phyloP scores from a whole-genome alignment of 2,113 vertebrate species.

The Noturus placidus region DNA sequence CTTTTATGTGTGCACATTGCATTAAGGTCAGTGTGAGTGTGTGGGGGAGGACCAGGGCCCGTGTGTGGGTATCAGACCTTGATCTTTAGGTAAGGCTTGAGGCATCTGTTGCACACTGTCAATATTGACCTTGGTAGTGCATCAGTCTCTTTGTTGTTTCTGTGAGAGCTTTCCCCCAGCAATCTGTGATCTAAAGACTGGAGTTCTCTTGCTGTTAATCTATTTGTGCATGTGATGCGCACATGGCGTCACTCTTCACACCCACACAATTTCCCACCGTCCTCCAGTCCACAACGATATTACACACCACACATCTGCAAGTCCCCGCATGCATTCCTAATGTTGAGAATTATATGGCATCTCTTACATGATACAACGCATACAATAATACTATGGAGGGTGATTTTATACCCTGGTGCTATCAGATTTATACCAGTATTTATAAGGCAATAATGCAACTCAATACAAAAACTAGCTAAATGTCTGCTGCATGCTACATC shows the following conservation, averaged over 20 bases:
- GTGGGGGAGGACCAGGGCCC: neutral
- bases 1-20: slow-evolving; percentile 17
- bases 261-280: slow-evolving; percentile 12
- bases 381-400: neutral
- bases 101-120: slow-evolving; percentile 46
- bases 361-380: neutral
- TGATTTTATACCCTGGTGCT: neutral
- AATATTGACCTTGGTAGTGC: slow-evolving; percentile 21
- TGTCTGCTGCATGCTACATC: neutral
- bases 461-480: neutral
- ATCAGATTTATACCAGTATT: neutral
- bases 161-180: neutral
- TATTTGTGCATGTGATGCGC: slow-evolving; percentile 35
- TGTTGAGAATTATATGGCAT: neutral
- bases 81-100: slow-evolving; percentile 23
- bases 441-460: neutral
- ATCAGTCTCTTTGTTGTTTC: slow-evolving; percentile 25
- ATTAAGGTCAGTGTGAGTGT: slow-evolving; percentile 8
- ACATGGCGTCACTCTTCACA: slow-evolving; percentile 1
- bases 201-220: slow-evolving; percentile 6
- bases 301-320: neutral
- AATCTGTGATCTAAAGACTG: slow-evolving; percentile 27
- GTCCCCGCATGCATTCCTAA: neutral
- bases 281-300: neutral
- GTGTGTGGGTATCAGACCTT: slow-evolving; percentile 27